Evolutionary conservation across 2,797 vertebrate species (phyloP).

Genomic region (Arnoldichthys spilopterus): DNA sequence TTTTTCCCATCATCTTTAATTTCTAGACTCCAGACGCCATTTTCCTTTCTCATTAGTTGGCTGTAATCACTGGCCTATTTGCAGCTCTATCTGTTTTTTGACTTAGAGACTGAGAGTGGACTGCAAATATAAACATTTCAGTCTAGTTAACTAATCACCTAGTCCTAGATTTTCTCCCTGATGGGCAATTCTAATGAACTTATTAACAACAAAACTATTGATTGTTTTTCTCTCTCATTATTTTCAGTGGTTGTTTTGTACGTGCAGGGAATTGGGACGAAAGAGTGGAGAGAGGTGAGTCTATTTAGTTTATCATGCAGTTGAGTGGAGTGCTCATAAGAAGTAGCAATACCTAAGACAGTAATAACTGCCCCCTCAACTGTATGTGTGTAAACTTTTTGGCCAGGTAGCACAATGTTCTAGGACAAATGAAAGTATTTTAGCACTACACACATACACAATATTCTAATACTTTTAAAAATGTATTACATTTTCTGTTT

Average conservation of each 20-base stretch:
- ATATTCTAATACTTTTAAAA: too few relatives aligned
- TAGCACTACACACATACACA: too few relatives aligned
- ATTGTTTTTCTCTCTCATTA: slow-evolving; percentile 52
- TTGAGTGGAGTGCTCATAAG: neutral
- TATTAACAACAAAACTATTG: neutral
- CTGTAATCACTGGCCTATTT: neutral
- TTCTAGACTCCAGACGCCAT: neutral
- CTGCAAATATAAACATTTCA: neutral
- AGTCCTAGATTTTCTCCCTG: neutral
- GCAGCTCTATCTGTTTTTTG: neutral
- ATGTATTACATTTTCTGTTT: too few relatives aligned
- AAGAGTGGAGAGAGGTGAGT: slow-evolving; percentile 98
- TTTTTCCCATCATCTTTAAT: neutral
- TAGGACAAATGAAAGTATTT: too few relatives aligned
- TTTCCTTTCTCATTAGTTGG: neutral
- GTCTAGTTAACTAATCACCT: neutral
- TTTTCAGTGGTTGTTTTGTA: slow-evolving; percentile 89
- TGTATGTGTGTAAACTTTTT: too few relatives aligned
- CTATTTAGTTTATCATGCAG: neutral
- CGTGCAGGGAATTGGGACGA: slow-evolving; percentile 89
- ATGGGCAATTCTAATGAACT: neutral
- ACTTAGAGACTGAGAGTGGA: neutral
- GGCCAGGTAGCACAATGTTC: too few relatives aligned
- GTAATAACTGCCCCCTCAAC: neutral
- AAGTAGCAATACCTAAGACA: neutral